These are phyloP conservation scores for Ammodytes dubius DNA, from an alignment of 2,113 vertebrate species.

Conservation along the genomic window DNA sequence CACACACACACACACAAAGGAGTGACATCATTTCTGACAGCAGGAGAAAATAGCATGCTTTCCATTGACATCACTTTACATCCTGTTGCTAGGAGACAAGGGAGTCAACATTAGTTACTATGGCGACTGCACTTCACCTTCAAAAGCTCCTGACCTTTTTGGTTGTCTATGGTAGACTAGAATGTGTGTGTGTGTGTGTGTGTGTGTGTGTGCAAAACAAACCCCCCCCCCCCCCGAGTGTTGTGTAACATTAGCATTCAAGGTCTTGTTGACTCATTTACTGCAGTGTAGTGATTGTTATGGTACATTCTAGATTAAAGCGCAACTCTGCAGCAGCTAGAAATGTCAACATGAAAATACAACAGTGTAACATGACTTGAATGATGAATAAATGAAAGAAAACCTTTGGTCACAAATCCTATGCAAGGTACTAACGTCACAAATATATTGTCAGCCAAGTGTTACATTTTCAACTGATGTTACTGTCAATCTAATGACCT, in stretches of 20 bases:
- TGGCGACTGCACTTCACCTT: constrained; percentile 88
- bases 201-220: constrained; percentile 22
- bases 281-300: constrained; percentile 51
- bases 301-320: constrained; percentile 27
- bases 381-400: background rate
- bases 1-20: constrained; percentile 40
- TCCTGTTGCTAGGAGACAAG: constrained; percentile 85
- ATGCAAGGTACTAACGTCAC: background rate
- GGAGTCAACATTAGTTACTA: constrained; percentile 90
- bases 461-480: background rate
- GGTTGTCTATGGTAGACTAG: constrained; percentile 44
- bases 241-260: constrained; percentile 66
- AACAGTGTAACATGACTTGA: background rate
- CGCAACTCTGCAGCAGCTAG: background rate
- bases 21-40: constrained; percentile 77
- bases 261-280: constrained; percentile 68
- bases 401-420: background rate
- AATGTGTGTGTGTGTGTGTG: constrained; percentile 15
- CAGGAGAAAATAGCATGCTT: constrained; percentile 77
- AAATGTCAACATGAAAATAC: background rate
- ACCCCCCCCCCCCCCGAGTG: too few species aligned
- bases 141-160: constrained; percentile 80
- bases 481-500: background rate
- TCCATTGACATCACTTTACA: constrained; percentile 87
- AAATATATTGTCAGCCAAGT: background rate